phyloP scores from a whole-genome alignment of 2,888 invertebrate species.

The Opisthograptis luteolata region DNA sequence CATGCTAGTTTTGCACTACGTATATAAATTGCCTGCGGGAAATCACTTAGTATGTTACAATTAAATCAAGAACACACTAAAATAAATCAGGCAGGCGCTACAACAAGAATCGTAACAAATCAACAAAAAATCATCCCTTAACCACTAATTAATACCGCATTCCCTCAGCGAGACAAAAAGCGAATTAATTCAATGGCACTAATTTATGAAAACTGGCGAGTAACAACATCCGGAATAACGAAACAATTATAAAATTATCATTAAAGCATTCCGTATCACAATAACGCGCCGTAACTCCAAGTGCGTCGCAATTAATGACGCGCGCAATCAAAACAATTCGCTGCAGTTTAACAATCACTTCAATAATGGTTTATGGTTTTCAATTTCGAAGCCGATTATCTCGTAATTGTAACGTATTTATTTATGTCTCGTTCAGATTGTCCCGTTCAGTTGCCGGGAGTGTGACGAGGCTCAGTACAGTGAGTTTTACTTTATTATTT shows the following conservation, averaged over 20 bases:
- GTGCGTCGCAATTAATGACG: not conserved
- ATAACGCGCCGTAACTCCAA: not conserved
- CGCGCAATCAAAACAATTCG: not conserved
- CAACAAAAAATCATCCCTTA: too few species aligned
- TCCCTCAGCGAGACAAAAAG: not conserved
- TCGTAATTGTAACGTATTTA: slow-evolving; percentile 1
- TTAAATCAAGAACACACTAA: too few species aligned
- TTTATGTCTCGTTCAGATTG: not conserved
- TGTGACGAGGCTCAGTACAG: too few species aligned
- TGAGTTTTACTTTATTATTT: too few species aligned
- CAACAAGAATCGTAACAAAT: too few species aligned
- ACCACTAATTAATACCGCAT: not conserved
- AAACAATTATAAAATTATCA: not conserved
- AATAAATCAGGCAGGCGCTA: too few species aligned
- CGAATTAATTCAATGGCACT: not conserved
- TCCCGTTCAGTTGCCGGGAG: not conserved
- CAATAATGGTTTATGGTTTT: slow-evolving; percentile 15
- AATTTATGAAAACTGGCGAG: not conserved
- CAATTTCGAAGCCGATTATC: slow-evolving; percentile 7
- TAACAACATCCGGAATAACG: not conserved
- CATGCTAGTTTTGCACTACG: too few species aligned
- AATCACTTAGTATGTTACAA: too few species aligned
- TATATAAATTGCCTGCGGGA: too few species aligned
- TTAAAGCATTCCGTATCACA: slow-evolving; percentile 3
- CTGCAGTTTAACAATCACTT: slow-evolving; percentile 1